A percentile compares a stretch with the other conserved stretches of the same genome.
Evolutionary conservation across 64 coral and sea anemone species (phyloP).

Genomic region (Cladopsammia gracilis): DNA sequence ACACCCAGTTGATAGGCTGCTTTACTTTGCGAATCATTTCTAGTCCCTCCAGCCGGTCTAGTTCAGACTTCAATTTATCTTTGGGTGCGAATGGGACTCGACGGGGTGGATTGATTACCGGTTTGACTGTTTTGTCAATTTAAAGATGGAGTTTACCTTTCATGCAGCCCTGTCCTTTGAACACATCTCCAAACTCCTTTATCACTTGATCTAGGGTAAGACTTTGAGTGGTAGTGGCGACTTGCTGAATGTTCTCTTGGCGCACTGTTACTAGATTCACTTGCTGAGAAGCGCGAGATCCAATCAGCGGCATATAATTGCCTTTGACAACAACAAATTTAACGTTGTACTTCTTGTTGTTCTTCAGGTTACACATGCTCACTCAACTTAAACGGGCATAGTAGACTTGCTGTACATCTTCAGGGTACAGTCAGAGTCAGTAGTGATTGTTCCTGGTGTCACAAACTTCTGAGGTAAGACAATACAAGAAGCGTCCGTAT

Average conservation of each 20-base stretch:
- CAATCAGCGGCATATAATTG: constrained; percentile 6
- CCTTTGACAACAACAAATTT: constrained; percentile 7
- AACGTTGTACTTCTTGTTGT: constrained; percentile 12
- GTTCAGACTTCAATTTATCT: too few relatives aligned
- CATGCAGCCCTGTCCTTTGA: constrained; percentile 19
- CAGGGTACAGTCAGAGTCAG: neutral
- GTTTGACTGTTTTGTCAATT: neutral
- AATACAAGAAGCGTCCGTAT: neutral
- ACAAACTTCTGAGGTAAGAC: neutral
- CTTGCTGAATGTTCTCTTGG: neutral
- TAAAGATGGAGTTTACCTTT: constrained; percentile 12
- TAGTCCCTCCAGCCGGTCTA: too few relatives aligned
- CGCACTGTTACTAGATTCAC: too few relatives aligned
- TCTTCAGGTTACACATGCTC: constrained; percentile 1
- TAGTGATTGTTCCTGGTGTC: neutral
- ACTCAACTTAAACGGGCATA: neutral
- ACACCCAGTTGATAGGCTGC: constrained; percentile 17
- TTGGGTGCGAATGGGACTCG: neutral
- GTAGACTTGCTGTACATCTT: neutral
- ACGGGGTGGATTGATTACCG: neutral
- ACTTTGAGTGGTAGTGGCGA: neutral
- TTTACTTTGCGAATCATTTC: neutral
- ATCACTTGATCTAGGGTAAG: constrained; percentile 7
- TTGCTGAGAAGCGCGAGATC: constrained; percentile 27
- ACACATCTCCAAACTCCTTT: constrained; percentile 4